Conservation (phyloP, 2,113 vertebrate species). For the Laticauda colubrina region DNA sequence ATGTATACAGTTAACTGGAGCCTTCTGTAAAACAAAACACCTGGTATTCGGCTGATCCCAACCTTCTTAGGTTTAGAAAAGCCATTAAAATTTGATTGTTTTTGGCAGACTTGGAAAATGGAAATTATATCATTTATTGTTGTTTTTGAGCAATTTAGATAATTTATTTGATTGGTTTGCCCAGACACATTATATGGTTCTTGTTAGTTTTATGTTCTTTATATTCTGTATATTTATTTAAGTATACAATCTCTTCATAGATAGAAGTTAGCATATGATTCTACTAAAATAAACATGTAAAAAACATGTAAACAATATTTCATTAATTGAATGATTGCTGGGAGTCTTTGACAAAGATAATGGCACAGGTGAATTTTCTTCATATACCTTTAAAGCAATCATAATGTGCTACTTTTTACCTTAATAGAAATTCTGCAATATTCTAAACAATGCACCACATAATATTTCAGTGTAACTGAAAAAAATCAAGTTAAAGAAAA, state of each 20-base stretch:
- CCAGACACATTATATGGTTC: background rate
- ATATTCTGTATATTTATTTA: background rate
- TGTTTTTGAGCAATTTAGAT: background rate
- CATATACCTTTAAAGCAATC: background rate
- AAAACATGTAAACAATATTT: background rate
- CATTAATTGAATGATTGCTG: background rate
- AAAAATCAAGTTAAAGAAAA: background rate
- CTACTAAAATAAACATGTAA: background rate
- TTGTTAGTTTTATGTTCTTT: background rate
- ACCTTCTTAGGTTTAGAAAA: background rate
- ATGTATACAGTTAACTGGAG: background rate
- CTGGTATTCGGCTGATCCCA: background rate
- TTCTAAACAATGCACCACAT: background rate
- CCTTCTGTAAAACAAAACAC: background rate
- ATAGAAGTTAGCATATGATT: background rate
- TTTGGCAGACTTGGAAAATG: background rate
- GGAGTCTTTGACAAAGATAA: background rate
- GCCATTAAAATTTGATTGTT: background rate
- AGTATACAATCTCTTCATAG: background rate
- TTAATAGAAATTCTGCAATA: background rate
- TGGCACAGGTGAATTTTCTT: background rate
- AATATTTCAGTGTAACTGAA: background rate
- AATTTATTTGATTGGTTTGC: background rate
- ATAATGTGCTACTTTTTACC: background rate
- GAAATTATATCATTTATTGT: background rate